Percentiles rank a stretch among this genome's conserved stretches.
phyloP scores from a whole-genome alignment of 1,140 invertebrate species.

The Onthophagus taurus region DNA sequence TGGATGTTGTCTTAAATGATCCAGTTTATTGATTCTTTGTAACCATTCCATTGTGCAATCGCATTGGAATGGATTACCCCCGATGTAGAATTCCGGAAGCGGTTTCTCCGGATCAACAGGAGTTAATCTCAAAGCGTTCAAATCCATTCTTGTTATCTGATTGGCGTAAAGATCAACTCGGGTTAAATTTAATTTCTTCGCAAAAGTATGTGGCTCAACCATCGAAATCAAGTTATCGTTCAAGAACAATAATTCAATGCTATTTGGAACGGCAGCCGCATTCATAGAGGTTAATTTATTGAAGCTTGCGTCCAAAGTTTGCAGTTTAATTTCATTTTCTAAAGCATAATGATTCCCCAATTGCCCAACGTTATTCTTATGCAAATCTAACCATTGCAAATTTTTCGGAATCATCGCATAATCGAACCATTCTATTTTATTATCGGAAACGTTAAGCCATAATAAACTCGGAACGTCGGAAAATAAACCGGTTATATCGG shows the following conservation, averaged over 20 bases:
- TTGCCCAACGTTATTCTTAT: conserved; percentile 77
- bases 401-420: conserved; percentile 73
- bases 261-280: conserved; percentile 61
- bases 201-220: conserved; percentile 73
- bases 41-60: conserved; percentile 85
- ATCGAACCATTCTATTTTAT: conserved; percentile 83
- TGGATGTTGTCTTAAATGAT: conserved; percentile 69
- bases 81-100: conserved; percentile 77
- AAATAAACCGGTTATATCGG: conserved; percentile 77
- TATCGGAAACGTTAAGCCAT: conserved; percentile 88
- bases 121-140: conserved; percentile 64
- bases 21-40: conserved; percentile 69
- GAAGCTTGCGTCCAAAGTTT: conserved; percentile 73
- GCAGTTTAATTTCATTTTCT: conserved; percentile 56
- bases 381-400: conserved; percentile 82
- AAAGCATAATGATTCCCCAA: conserved; percentile 67
- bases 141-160: conserved; percentile 70
- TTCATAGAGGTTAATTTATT: conserved; percentile 68
- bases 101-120: conserved; percentile 56
- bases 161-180: conserved; percentile 79
- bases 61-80: conserved; percentile 78
- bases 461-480: conserved; percentile 69
- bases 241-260: conserved; percentile 67
- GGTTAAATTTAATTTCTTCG: conserved; percentile 72
- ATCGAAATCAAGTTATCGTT: conserved; percentile 73